phyloP scores from a whole-genome alignment of 2,888 invertebrate genomes.

The Poecilus cupreus region DNA sequence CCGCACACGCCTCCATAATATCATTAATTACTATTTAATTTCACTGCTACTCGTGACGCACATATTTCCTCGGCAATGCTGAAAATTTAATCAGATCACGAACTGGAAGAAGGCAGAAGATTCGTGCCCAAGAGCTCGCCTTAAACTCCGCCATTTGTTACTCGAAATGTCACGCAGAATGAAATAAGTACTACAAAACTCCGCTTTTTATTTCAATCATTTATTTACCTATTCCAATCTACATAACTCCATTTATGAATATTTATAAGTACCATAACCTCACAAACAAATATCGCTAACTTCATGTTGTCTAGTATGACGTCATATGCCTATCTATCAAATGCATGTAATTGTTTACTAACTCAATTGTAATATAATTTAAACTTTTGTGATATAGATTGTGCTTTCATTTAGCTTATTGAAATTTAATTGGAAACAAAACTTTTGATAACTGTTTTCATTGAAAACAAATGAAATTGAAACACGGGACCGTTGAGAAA shows the following conservation, averaged over 20 bases:
- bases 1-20: conserved; percentile 19
- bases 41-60: conserved; percentile 2
- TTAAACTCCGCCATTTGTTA: conserved; percentile 43
- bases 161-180: conserved; percentile 38
- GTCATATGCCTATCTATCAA: too few species aligned
- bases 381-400: too few species aligned
- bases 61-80: conserved; percentile 40
- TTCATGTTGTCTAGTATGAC: too few species aligned
- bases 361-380: too few species aligned
- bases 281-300: too few species aligned
- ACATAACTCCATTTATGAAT: background rate
- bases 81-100: conserved; percentile 55
- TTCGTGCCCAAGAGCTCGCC: conserved; percentile 32
- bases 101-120: conserved; percentile 29
- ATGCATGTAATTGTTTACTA: too few species aligned
- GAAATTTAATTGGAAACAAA: background rate
- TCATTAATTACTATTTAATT: conserved; percentile 51
- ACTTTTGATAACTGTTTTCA: background rate
- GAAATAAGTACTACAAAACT: conserved; percentile 18
- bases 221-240: background rate
- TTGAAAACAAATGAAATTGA: background rate
- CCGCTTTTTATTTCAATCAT: conserved; percentile 17
- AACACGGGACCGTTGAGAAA: background rate
- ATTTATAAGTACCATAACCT: background rate
- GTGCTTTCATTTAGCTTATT: too few species aligned